Percentiles rank a stretch among this genome's conserved stretches.
phyloP scores from a whole-genome alignment of 2,113 vertebrate genomes.

The Pelusios castaneus region DNA sequence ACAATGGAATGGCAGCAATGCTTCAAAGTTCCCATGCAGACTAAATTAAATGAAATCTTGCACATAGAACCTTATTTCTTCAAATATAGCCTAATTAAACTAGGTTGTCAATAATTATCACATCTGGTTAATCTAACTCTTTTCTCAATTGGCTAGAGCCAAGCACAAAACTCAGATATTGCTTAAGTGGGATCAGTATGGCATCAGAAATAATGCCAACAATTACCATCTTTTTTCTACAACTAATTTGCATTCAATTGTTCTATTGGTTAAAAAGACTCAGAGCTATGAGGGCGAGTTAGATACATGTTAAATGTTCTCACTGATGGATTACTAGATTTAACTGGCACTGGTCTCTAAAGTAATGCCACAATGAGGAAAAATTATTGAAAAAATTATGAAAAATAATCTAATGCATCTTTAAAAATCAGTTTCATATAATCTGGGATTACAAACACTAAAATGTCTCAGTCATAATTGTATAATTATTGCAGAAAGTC shows the following conservation, averaged over 20 bases:
- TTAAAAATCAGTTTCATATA: background rate
- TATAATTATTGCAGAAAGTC: background rate
- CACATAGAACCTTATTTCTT: background rate
- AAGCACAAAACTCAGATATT: background rate
- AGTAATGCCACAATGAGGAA: no score
- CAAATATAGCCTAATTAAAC: background rate
- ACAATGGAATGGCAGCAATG: background rate
- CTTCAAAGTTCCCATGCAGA: background rate
- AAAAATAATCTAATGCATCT: background rate
- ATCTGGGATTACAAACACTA: background rate
- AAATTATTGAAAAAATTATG: no score
- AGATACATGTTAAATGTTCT: background rate
- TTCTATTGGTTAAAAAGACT: background rate
- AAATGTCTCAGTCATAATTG: background rate
- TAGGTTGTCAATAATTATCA: background rate
- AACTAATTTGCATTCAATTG: background rate
- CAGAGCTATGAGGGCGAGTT: background rate
- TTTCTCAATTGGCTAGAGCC: background rate
- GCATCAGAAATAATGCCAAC: background rate
- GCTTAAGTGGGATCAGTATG: background rate
- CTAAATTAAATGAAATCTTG: background rate
- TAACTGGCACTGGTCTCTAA: no score
- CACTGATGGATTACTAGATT: no score
- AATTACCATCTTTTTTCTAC: background rate
- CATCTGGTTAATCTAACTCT: background rate